Evolutionary conservation across 1,140 invertebrate genomes (phyloP), one percentile per base, ranked within the genome.

Genomic region (Drosophila bipectinata): DNA sequence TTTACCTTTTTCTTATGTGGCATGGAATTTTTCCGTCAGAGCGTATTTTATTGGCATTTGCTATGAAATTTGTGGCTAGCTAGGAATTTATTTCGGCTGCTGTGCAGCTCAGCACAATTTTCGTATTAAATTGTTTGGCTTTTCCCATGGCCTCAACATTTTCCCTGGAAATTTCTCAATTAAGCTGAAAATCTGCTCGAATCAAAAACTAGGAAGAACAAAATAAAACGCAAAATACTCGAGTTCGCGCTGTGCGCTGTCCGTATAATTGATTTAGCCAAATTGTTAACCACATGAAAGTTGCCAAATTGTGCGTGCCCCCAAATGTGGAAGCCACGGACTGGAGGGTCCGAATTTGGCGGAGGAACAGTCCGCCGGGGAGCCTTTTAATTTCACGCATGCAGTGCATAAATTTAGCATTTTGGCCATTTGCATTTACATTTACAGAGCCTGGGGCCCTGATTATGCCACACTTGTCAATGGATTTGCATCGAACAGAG

Each of bases 41-140:
- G 66, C 78, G 82, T 87, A 85, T 82, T 85, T 85, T 85, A 85
- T 85, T 85, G 82, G 82, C 83, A 85, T 85, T 85, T 85, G 64
- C 69, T 62, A 69, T 34, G 51, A 81, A 78, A 81, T 85, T 87
- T 87, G 76, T 84, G 80, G 80, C 66, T 52, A 48, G 63, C 76
- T 71, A 81, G 79, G 82, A 72, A 87, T 71, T 71, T 39, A 37
- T 57, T 59, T 30, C 58, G 49, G 49, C 30, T 34, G 53, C 62
- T 59, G 18, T 56, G 14, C 21, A 49, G 32, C 28, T 34, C 48
- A 61, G 34, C 34, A 18, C 8, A 66, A 80, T 80, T 79, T 79
- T 63, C 58, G 24, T 71, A 75, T 79, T 79, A 79, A 60, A 77
- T 73, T 74, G 52, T 66, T 63, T 32, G 21, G 41, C 30, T 51